Conservation (phyloP, 2,888 invertebrate genomes). For the Biston betularia region DNA sequence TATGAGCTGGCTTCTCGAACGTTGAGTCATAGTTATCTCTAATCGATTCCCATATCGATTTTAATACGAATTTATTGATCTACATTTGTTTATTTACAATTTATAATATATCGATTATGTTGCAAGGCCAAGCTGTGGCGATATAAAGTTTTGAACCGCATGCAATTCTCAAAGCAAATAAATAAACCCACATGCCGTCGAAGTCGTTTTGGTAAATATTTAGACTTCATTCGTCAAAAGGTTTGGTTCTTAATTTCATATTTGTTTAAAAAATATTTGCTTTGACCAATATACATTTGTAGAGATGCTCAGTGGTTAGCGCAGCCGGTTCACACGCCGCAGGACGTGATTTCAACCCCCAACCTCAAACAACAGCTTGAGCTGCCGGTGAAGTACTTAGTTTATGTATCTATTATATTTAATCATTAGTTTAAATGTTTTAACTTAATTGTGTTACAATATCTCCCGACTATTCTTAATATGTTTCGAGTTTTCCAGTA, state of each 20-base stretch:
- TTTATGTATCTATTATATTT: too few species aligned
- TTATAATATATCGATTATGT: conserved; percentile 48
- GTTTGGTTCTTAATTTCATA: neutral
- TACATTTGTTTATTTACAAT: conserved; percentile 57
- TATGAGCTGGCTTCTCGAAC: too few species aligned
- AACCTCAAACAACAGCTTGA: too few species aligned
- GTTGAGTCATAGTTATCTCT: conserved; percentile 61
- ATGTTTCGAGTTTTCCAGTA: too few species aligned
- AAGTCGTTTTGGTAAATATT: conserved; percentile 35
- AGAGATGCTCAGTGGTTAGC: too few species aligned
- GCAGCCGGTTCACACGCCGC: too few species aligned
- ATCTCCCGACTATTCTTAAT: too few species aligned
- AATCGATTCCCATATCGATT: conserved; percentile 63
- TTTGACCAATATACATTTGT: too few species aligned
- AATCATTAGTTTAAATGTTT: too few species aligned
- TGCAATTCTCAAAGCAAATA: conserved; percentile 54
- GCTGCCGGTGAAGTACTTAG: too few species aligned
- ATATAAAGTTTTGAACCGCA: conserved; percentile 54
- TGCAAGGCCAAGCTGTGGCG: conserved; percentile 53
- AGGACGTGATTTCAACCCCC: too few species aligned
- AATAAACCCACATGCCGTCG: conserved; percentile 47
- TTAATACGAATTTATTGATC: conserved; percentile 58
- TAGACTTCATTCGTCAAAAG: conserved; percentile 1
- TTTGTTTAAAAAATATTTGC: neutral
- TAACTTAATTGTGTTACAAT: too few species aligned